Evolutionary conservation across 2,797 vertebrate species (phyloP).

Genomic region (Babyrousa celebensis): DNA sequence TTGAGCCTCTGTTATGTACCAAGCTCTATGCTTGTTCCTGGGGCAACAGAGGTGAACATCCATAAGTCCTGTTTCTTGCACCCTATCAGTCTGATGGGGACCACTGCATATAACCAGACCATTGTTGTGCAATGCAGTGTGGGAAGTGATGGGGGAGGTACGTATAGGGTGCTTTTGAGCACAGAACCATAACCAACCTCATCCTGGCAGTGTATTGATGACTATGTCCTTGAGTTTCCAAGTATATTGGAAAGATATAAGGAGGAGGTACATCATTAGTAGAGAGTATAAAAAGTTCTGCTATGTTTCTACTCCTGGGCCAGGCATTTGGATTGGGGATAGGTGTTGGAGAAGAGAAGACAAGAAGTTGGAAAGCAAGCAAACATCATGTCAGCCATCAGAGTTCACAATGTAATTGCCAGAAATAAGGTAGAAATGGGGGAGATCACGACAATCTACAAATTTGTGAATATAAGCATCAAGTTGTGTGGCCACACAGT

Average conservation of each 20-base stretch:
- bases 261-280: not conserved
- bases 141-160: not conserved
- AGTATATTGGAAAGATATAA: conserved; percentile 7
- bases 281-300: not conserved
- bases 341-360: not conserved
- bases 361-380: not conserved
- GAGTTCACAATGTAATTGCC: not conserved
- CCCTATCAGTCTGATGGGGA: not conserved
- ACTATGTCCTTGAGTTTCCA: not conserved
- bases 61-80: not conserved
- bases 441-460: conserved; percentile 12
- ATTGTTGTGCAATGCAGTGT: not conserved
- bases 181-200: not conserved
- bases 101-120: not conserved
- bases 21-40: not conserved
- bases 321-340: not conserved
- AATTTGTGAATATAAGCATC: not conserved
- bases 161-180: not conserved
- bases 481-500: not conserved
- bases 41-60: not conserved
- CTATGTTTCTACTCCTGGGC: not conserved
- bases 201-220: not conserved
- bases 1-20: not conserved
- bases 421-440: not conserved
- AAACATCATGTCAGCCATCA: not conserved